A percentile compares a stretch with the other conserved stretches of the same genome.
These are phyloP conservation scores for Zaprionus lineosus DNA, from an alignment of 2,888 invertebrate genomes.

Conservation along the genomic window DNA sequence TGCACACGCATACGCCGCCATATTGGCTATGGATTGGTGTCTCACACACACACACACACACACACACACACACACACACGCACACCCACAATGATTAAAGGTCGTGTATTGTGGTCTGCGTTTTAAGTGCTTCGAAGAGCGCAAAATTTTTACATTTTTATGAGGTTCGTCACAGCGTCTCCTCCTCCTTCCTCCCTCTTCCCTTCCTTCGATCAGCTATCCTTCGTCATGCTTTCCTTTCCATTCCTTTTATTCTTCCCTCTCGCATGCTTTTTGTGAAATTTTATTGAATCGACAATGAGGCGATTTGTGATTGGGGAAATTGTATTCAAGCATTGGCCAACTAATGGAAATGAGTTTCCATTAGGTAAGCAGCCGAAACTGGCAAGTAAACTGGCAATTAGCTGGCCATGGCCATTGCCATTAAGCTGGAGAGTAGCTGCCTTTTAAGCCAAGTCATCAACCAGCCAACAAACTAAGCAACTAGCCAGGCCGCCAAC, in stretches of 20 bases:
- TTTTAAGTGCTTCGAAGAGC: slow-evolving; percentile 64
- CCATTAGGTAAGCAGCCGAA: slow-evolving; percentile 9
- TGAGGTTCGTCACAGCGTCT: slow-evolving; percentile 53
- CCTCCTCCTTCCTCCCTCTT: slow-evolving; percentile 23
- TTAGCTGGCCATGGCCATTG: slow-evolving; percentile 56
- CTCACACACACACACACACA: slow-evolving; percentile 21
- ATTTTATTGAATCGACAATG: slow-evolving; percentile 61
- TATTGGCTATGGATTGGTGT: slow-evolving; percentile 47
- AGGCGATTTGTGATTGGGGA: slow-evolving; percentile 22
- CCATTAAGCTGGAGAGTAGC: slow-evolving; percentile 39
- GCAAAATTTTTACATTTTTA: slow-evolving; percentile 68
- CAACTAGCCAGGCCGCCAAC: not conserved
- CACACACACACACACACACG: slow-evolving; percentile 11
- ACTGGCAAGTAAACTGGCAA: slow-evolving; percentile 39
- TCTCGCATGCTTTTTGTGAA: too few relatives aligned
- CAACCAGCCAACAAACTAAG: too few relatives aligned
- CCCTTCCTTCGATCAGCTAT: too few relatives aligned
- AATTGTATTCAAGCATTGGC: slow-evolving; percentile 6
- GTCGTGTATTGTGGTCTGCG: slow-evolving; percentile 58
- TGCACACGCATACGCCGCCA: slow-evolving; percentile 41
- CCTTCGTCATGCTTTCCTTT: too few relatives aligned
- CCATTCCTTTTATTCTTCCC: too few relatives aligned
- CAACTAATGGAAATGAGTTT: slow-evolving; percentile 33
- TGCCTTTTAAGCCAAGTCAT: slow-evolving; percentile 49
- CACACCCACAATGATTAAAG: not conserved